Conservation (phyloP, 2,888 invertebrate genomes). For the Gnatocerus cornutus region DNA sequence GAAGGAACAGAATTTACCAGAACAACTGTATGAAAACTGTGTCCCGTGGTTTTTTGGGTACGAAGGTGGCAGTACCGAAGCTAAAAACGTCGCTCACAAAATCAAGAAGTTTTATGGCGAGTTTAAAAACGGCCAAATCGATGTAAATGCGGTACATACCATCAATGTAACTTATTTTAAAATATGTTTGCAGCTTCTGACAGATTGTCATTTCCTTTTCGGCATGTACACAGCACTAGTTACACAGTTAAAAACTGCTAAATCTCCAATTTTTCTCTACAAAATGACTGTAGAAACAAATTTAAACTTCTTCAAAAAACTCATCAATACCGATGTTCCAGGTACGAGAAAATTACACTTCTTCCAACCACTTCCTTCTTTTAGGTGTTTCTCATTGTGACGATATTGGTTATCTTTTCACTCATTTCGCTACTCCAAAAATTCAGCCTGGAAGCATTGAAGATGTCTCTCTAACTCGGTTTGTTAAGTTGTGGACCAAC, state of each 20-base stretch:
- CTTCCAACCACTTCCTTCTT: too few relatives aligned
- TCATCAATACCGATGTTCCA: conserved; percentile 3
- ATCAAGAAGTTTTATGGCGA: conserved; percentile 17
- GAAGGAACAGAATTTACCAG: background rate
- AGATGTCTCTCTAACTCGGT: conserved; percentile 50
- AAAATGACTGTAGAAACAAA: conserved; percentile 54
- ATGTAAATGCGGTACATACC: too few relatives aligned
- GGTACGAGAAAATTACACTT: too few relatives aligned
- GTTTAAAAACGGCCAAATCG: too few relatives aligned
- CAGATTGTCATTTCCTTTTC: conserved; percentile 55
- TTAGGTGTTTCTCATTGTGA: conserved; percentile 57
- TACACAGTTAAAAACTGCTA: conserved; percentile 47
- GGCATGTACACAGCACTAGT: conserved; percentile 48
- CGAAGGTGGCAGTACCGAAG: background rate
- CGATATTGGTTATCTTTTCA: conserved; percentile 58
- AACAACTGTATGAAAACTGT: background rate
- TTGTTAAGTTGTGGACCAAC: conserved; percentile 57
- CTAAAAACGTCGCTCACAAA: background rate
- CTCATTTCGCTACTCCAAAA: conserved; percentile 46
- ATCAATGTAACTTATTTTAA: too few relatives aligned
- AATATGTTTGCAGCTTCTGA: conserved; percentile 53
- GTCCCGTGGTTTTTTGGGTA: conserved; percentile 19
- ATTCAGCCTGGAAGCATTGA: conserved; percentile 50
- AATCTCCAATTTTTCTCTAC: conserved; percentile 56
- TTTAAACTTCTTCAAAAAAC: conserved; percentile 55